Evolutionary conservation across 2,113 vertebrate genomes (phyloP).

Genomic region (Nerophis lumbriciformis): DNA sequence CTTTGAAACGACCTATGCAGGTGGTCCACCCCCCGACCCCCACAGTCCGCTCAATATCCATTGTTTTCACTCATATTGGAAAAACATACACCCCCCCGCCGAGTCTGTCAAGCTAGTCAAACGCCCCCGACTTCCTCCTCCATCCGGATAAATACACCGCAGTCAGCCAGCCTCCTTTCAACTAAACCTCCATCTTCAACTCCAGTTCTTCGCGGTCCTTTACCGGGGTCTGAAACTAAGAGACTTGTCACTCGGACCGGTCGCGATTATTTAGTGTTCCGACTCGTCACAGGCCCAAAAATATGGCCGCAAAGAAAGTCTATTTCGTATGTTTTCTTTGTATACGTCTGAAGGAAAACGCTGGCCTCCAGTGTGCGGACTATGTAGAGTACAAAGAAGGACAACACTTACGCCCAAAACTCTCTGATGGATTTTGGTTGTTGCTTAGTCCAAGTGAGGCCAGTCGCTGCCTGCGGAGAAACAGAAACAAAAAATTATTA

Average conservation of each 20-base stretch:
- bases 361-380: too few relatives aligned
- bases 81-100: constrained; percentile 38
- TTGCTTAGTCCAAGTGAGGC: constrained; percentile 19
- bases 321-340: background rate
- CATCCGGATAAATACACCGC: constrained; percentile 34
- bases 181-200: background rate
- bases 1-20: constrained; percentile 60
- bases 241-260: too few relatives aligned
- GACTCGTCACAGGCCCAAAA: constrained; percentile 25
- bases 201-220: too few relatives aligned
- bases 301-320: constrained; percentile 37
- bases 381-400: background rate
- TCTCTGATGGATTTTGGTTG: background rate
- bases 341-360: constrained; percentile 9
- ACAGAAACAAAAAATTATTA: background rate
- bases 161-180: constrained; percentile 4
- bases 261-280: constrained; percentile 28
- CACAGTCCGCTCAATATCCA: constrained; percentile 5
- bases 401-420: constrained; percentile 17
- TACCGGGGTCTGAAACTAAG: too few relatives aligned
- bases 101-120: background rate
- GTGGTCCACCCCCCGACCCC: constrained; percentile 53
- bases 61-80: constrained; percentile 54
- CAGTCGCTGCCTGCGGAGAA: background rate
- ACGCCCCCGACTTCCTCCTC: constrained; percentile 40